Percentiles rank a stretch among this genome's conserved stretches.
Evolutionary conservation across 2,888 invertebrate species (phyloP).

Genomic region (Ctenicera cuprea): DNA sequence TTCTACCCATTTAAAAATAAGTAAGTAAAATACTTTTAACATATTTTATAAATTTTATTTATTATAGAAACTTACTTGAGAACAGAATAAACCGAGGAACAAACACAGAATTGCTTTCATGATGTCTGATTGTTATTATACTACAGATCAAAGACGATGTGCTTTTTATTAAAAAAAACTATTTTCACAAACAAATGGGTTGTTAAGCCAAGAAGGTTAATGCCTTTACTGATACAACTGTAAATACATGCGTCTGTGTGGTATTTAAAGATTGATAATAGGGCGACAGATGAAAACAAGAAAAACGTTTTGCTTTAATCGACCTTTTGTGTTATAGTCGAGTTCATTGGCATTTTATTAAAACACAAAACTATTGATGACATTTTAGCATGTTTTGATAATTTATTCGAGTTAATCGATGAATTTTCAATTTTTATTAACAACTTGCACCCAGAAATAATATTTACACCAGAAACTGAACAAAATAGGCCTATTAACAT

Average conservation of each 20-base stretch:
- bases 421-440: no score
- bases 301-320: no score
- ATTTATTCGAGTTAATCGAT: no score
- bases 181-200: constrained; percentile 9
- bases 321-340: neutral
- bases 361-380: no score
- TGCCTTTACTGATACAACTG: constrained; percentile 29
- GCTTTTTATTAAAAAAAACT: constrained; percentile 19
- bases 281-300: no score
- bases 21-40: no score
- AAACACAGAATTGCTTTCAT: constrained; percentile 8
- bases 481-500: no score
- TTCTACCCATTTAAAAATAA: no score
- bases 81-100: constrained; percentile 3
- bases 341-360: neutral
- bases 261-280: neutral
- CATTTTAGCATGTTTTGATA: no score
- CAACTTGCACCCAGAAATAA: no score
- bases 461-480: no score
- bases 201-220: constrained; percentile 32
- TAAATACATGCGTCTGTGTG: neutral
- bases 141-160: neutral
- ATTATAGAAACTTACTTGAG: constrained; percentile 18
- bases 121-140: constrained; percentile 6
- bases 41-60: constrained; percentile 2